Conservation (phyloP, 2,797 vertebrate species). For the Avahi laniger region DNA sequence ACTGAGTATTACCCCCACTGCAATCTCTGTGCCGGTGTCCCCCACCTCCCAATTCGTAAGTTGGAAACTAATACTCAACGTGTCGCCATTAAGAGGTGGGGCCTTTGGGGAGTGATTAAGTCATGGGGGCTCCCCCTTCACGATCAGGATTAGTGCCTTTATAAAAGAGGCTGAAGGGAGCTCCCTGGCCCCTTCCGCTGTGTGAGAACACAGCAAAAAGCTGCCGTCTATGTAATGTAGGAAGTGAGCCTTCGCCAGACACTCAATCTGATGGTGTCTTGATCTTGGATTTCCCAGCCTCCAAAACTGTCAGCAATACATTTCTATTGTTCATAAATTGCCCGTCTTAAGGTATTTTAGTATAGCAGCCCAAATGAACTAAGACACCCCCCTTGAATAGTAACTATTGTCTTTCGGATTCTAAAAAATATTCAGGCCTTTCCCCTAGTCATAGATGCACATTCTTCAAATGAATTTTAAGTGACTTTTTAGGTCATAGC, state of each 20-base stretch:
- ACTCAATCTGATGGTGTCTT: neutral
- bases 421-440: neutral
- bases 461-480: slow-evolving; percentile 43
- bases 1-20: neutral
- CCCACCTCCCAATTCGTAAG: too few relatives aligned
- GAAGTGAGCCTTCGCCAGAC: neutral
- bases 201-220: neutral
- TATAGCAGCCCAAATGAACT: neutral
- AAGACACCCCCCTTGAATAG: neutral
- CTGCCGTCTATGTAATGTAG: neutral
- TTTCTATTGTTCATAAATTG: neutral
- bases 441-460: neutral
- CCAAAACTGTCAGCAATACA: neutral
- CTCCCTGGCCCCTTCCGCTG: neutral
- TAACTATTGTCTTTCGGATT: neutral
- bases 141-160: neutral
- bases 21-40: neutral
- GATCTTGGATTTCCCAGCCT: too few relatives aligned
- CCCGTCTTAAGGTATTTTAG: neutral
- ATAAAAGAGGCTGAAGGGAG: neutral
- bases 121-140: neutral
- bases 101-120: too few relatives aligned
- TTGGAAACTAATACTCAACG: neutral
- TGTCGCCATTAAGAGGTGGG: neutral
- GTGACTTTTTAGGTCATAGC: slow-evolving; percentile 41